Evolutionary conservation across 1,140 invertebrate genomes (phyloP).

Genomic region (Trissolcus basalis): DNA sequence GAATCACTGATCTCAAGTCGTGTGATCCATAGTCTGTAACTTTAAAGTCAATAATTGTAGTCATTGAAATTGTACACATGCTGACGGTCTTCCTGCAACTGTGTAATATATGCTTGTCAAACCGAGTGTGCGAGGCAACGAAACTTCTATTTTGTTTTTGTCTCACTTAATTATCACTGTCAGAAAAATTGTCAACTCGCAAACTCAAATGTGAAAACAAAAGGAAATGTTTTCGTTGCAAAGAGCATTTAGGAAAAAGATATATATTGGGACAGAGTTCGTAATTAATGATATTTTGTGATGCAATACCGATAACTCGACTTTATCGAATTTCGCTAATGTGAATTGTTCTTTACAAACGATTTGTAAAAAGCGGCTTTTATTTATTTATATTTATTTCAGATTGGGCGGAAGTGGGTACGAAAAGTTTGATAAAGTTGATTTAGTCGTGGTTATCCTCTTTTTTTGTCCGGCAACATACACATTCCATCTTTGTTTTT

Average conservation of each 20-base stretch:
- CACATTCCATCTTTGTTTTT: constrained; percentile 35
- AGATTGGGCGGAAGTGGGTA: background rate
- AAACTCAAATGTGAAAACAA: background rate
- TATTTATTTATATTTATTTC: background rate
- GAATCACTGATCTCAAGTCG: constrained; percentile 43
- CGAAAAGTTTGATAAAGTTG: constrained; percentile 6
- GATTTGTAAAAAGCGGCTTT: background rate
- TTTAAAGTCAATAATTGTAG: constrained; percentile 50
- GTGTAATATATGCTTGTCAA: constrained; percentile 34
- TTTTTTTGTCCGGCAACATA: constrained; percentile 16
- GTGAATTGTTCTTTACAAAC: background rate
- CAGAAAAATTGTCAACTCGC: too few species aligned
- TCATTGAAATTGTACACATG: constrained; percentile 13
- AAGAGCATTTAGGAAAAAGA: background rate
- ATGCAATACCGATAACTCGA: background rate
- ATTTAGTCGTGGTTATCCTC: background rate
- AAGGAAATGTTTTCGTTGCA: background rate
- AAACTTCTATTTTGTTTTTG: constrained; percentile 23
- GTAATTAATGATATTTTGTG: constrained; percentile 19
- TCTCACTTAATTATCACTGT: constrained; percentile 2
- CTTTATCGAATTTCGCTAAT: constrained; percentile 5
- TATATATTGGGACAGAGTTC: constrained; percentile 1
- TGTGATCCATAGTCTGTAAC: constrained; percentile 43
- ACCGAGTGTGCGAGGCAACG: constrained; percentile 48
- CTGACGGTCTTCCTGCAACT: constrained; percentile 47